Conservation (phyloP, 2,113 vertebrate genomes). For the Pelobates fuscus region DNA sequence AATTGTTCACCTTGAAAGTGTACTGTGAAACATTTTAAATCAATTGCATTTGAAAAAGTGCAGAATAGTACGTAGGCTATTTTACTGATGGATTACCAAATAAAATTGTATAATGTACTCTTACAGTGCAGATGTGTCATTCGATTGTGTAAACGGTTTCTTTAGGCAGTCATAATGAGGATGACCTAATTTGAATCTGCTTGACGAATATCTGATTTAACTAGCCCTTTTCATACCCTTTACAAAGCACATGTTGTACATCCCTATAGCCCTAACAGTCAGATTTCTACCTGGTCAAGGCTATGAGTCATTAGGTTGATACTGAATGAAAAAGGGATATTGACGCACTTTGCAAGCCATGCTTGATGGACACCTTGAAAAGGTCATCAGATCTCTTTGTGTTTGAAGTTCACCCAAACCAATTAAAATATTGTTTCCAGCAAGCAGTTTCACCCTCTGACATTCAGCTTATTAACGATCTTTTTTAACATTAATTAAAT, state of each 20-base stretch:
- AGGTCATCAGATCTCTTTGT: constrained; percentile 19
- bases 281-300: neutral
- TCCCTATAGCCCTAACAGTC: neutral
- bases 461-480: neutral
- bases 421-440: constrained; percentile 21
- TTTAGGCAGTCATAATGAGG: no score
- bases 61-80: no score
- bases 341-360: neutral
- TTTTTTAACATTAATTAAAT: neutral
- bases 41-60: no score
- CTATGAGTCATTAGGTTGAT: neutral
- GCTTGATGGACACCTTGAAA: constrained; percentile 20
- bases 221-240: no score
- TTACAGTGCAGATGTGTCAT: no score
- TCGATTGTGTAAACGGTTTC: no score
- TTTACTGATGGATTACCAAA: no score
- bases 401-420: constrained; percentile 24
- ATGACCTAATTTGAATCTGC: no score
- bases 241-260: neutral
- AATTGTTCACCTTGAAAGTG: no score
- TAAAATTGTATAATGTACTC: no score
- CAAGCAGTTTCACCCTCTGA: neutral
- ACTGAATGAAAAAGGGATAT: neutral
- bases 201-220: no score
- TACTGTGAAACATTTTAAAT: no score